phyloP scores from a whole-genome alignment of 2,797 vertebrate genomes.

The Cyclopterus lumpus region DNA sequence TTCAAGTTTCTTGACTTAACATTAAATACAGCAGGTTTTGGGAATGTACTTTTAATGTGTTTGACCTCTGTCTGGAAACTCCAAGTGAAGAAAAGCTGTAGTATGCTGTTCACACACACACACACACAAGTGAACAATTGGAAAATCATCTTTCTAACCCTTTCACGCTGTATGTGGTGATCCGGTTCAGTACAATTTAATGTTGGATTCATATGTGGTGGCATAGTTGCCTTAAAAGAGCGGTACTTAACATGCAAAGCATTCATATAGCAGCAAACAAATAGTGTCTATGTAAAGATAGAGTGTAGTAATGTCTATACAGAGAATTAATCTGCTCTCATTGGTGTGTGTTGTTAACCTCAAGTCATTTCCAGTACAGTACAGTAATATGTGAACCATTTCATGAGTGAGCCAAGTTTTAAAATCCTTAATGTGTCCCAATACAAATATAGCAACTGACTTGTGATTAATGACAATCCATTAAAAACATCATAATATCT shows the following conservation, averaged over 20 bases:
- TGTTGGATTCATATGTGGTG: not conserved
- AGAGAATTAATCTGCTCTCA: too few species aligned
- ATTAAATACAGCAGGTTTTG: conserved; percentile 31
- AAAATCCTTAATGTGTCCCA: not conserved
- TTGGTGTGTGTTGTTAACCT: not conserved
- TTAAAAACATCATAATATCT: not conserved
- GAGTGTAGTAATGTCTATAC: not conserved
- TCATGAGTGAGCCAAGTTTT: not conserved
- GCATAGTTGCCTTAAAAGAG: not conserved
- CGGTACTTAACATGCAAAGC: not conserved
- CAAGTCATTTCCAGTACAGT: not conserved
- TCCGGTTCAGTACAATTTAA: not conserved
- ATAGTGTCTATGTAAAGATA: not conserved
- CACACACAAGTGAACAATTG: not conserved
- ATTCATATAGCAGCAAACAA: not conserved
- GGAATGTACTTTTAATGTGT: conserved; percentile 28
- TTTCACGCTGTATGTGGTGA: not conserved
- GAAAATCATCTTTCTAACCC: not conserved
- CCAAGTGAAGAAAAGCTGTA: conserved; percentile 31
- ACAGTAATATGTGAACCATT: not conserved
- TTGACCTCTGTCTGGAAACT: conserved; percentile 44
- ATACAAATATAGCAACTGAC: not conserved
- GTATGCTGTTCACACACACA: not conserved
- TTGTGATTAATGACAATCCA: not conserved
- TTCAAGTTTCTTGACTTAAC: conserved; percentile 34